These are phyloP conservation scores for Pseudomugil tenellus DNA, from an alignment of 2,797 vertebrate genomes.

Conservation along the genomic window DNA sequence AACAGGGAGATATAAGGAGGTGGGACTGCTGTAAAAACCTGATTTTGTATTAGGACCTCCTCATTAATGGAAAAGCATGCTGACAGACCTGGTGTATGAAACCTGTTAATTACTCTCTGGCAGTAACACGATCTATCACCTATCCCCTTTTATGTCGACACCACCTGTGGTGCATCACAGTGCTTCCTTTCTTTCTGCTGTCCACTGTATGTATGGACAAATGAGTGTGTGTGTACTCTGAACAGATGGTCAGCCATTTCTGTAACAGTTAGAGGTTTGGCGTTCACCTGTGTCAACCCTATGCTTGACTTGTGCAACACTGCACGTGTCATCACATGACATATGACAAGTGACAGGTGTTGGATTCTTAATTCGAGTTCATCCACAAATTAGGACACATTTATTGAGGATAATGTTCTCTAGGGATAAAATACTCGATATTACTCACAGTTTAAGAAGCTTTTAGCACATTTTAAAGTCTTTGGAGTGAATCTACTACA, in stretches of 20 bases:
- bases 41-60: conserved; percentile 35
- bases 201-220: conserved; percentile 25
- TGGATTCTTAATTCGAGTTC: neutral
- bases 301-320: conserved; percentile 45
- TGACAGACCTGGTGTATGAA: conserved; percentile 56
- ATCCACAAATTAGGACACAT: neutral
- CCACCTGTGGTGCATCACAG: conserved; percentile 43
- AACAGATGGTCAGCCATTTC: conserved; percentile 68
- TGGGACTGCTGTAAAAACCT: conserved; percentile 19
- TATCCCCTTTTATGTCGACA: conserved; percentile 41
- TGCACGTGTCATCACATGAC: conserved; percentile 50
- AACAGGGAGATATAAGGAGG: conserved; percentile 35
- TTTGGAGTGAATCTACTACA: too few relatives aligned
- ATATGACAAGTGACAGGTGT: conserved; percentile 65
- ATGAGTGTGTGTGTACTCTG: conserved; percentile 32
- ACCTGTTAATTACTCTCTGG: conserved; percentile 62
- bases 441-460: neutral
- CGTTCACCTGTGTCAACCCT: conserved; percentile 59
- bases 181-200: conserved; percentile 44
- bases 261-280: conserved; percentile 61
- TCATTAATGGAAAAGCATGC: conserved; percentile 46
- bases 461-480: neutral
- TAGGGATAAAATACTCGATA: neutral
- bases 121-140: conserved; percentile 44
- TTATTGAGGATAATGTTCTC: neutral